Percentiles rank a stretch among this genome's conserved stretches.
Conservation (phyloP, 2,113 vertebrate species). For the Phyllopteryx taeniolatus region DNA sequence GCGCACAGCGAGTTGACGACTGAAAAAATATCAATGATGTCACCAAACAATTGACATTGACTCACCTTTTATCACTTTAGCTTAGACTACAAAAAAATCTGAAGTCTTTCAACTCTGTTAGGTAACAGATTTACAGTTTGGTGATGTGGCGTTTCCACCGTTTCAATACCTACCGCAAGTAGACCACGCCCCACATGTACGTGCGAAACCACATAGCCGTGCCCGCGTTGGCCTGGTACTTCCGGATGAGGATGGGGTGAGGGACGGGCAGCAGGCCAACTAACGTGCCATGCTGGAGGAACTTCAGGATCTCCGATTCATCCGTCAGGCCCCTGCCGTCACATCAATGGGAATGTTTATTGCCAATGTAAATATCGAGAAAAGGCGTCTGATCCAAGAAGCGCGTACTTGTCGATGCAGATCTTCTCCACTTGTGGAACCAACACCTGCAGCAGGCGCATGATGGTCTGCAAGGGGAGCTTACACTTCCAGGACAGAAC, state of each 20-base stretch:
- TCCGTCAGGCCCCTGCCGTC: constrained; percentile 88
- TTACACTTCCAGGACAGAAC: constrained; percentile 95
- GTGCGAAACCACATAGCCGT: constrained; percentile 99
- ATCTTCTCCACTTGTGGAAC: constrained; percentile 99
- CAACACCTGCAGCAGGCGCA: constrained; percentile 93
- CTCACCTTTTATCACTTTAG: no score
- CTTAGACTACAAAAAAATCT: no score
- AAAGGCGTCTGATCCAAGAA: not conserved
- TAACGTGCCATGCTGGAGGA: constrained; percentile 94
- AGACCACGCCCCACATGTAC: constrained; percentile 99
- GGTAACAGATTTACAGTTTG: no score
- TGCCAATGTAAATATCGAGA: not conserved
- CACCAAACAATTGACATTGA: no score
- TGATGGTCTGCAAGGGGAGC: constrained; percentile 95
- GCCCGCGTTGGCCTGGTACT: constrained; percentile 97
- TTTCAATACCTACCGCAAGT: constrained; percentile 82
- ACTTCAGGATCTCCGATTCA: constrained; percentile 95
- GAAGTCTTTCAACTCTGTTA: no score
- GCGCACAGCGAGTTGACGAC: no score
- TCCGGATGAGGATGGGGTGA: constrained; percentile 97
- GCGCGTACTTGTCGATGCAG: constrained; percentile 94
- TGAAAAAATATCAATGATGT: no score
- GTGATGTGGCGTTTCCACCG: not conserved
- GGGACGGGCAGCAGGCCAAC: constrained; percentile 95
- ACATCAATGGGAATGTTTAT: not conserved